phyloP scores from a whole-genome alignment of 2,113 vertebrate genomes.

The Choloepus hoffmanni region DNA sequence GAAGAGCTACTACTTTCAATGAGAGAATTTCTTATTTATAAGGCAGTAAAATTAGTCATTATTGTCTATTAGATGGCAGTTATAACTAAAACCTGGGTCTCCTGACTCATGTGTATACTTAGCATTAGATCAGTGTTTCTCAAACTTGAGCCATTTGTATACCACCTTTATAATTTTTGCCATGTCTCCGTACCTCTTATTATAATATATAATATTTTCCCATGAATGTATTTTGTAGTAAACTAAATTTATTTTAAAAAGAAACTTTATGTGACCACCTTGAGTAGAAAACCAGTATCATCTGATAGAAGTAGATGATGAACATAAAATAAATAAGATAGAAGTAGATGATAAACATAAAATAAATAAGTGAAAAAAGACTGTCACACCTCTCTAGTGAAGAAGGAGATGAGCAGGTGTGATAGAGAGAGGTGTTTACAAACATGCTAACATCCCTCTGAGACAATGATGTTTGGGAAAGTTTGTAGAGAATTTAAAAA shows the following conservation, averaged over 20 bases:
- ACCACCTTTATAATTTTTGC: not conserved
- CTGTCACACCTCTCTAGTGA: too few relatives aligned
- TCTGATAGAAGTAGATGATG: not conserved
- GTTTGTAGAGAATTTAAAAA: not conserved
- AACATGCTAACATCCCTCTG: not conserved
- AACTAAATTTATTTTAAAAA: constrained; percentile 10
- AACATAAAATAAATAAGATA: not conserved
- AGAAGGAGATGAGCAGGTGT: not conserved
- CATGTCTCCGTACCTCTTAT: not conserved
- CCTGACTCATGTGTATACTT: constrained; percentile 12
- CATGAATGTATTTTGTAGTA: constrained; percentile 23
- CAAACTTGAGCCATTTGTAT: constrained; percentile 10
- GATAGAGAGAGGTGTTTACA: not conserved
- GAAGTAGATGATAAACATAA: too few relatives aligned
- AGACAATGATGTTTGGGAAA: not conserved
- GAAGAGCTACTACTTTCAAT: constrained; percentile 21
- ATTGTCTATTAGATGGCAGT: constrained; percentile 28
- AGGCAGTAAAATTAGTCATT: constrained; percentile 60
- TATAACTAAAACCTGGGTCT: constrained; percentile 39
- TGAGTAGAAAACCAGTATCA: constrained; percentile 5
- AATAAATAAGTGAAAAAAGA: too few relatives aligned
- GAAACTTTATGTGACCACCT: not conserved
- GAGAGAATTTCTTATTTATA: constrained; percentile 57
- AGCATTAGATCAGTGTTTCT: constrained; percentile 15
- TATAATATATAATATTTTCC: not conserved